A percentile compares a stretch with the other conserved stretches of the same genome.
Conservation (phyloP, 2,888 invertebrate species). For the Ceraclea dissimilis region DNA sequence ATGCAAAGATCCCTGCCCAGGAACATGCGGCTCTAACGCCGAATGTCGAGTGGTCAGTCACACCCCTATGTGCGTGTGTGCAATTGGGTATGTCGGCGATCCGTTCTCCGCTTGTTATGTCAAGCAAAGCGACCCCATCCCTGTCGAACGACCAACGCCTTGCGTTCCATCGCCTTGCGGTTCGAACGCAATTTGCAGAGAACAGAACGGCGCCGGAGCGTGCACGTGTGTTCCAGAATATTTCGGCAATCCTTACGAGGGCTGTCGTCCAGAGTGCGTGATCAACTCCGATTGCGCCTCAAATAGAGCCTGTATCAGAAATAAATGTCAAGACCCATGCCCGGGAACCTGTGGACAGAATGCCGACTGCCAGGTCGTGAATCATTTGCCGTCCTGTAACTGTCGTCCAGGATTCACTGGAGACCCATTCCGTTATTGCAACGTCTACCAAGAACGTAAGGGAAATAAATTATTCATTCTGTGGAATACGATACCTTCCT, state of each 20-base stretch:
- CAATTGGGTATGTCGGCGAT: slow-evolving; percentile 60
- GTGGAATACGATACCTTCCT: too few species aligned
- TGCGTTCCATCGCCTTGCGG: slow-evolving; percentile 63
- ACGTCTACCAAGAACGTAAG: slow-evolving; percentile 46
- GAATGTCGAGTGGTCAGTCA: slow-evolving; percentile 69
- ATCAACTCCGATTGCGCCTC: slow-evolving; percentile 62
- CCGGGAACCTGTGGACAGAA: slow-evolving; percentile 63
- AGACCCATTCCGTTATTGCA: slow-evolving; percentile 62
- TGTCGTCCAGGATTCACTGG: slow-evolving; percentile 61
- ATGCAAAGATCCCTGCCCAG: slow-evolving; percentile 71
- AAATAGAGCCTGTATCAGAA: slow-evolving; percentile 60
- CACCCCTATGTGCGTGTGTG: slow-evolving; percentile 71
- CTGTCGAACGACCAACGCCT: slow-evolving; percentile 40
- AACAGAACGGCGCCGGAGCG: slow-evolving; percentile 51
- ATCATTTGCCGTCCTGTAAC: slow-evolving; percentile 67
- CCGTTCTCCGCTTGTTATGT: slow-evolving; percentile 47
- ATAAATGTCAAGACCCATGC: slow-evolving; percentile 67
- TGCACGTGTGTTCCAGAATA: slow-evolving; percentile 56
- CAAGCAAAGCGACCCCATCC: slow-evolving; percentile 30
- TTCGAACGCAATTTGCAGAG: slow-evolving; percentile 58
- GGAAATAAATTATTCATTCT: too few species aligned
- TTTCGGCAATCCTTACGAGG: slow-evolving; percentile 46
- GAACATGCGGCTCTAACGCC: slow-evolving; percentile 67
- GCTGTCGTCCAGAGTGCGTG: slow-evolving; percentile 64
- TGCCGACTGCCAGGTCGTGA: slow-evolving; percentile 65